These are phyloP conservation scores for Diploscapter pachys DNA, from an alignment of 1,140 invertebrate species.

Conservation along the genomic window DNA sequence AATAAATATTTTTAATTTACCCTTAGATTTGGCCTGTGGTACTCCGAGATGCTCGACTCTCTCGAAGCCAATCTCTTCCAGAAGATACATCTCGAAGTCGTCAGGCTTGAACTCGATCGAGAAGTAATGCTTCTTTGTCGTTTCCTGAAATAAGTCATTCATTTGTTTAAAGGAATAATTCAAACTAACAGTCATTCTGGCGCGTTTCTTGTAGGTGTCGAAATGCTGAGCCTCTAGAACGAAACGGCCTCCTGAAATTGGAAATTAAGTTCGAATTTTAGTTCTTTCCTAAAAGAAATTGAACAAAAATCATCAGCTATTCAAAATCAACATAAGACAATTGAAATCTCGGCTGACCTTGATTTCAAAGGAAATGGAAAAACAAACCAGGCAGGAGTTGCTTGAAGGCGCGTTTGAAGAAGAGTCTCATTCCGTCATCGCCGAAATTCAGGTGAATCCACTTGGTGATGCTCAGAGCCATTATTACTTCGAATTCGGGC, in stretches of 20 bases:
- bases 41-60: conserved; percentile 38
- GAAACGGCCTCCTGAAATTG: conserved; percentile 70
- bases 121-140: conserved; percentile 39
- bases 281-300: too few species aligned
- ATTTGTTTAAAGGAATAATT: conserved; percentile 14
- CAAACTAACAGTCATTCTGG: conserved; percentile 41
- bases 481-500: conserved; percentile 86
- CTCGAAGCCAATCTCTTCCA: conserved; percentile 46
- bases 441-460: conserved; percentile 98
- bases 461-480: conserved; percentile 92
- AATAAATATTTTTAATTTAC: conserved; percentile 9
- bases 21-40: conserved; percentile 39
- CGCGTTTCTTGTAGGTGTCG: conserved; percentile 43
- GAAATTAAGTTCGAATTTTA: too few species aligned
- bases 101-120: conserved; percentile 49
- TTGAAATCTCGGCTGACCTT: too few species aligned
- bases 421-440: conserved; percentile 85
- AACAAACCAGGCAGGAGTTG: conserved; percentile 73
- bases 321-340: too few species aligned
- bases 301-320: too few species aligned
- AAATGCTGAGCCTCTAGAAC: conserved; percentile 87
- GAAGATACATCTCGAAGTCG: conserved; percentile 45
- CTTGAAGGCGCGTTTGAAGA: conserved; percentile 82
- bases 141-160: conserved; percentile 26
- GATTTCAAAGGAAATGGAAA: too few species aligned